These are phyloP conservation scores for Naja naja DNA, from an alignment of 2,113 vertebrate species.

Conservation along the genomic window DNA sequence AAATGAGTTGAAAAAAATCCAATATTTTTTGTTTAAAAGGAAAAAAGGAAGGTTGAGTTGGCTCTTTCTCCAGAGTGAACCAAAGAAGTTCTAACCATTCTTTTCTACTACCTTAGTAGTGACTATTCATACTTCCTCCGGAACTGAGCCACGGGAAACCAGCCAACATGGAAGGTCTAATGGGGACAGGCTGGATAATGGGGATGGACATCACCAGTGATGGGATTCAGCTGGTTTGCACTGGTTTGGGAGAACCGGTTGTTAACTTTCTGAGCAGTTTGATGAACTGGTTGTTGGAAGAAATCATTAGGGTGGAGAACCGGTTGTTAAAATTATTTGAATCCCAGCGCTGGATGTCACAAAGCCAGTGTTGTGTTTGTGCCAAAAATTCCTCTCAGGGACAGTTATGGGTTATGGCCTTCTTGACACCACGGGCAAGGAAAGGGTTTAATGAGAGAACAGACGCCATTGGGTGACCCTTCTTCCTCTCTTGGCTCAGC, in stretches of 20 bases:
- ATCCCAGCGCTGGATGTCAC: background rate
- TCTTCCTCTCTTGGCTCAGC: background rate
- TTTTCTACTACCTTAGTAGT: constrained; percentile 23
- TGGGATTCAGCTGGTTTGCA: too few relatives aligned
- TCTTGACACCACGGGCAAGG: background rate
- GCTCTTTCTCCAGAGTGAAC: constrained; percentile 44
- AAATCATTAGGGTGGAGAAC: too few relatives aligned
- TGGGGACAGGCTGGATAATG: constrained; percentile 26
- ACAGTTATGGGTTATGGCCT: background rate
- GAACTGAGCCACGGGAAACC: constrained; percentile 36
- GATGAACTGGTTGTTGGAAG: too few relatives aligned
- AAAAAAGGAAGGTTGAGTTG: constrained; percentile 29
- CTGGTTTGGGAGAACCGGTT: too few relatives aligned
- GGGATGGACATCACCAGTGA: constrained; percentile 6
- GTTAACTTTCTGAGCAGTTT: too few relatives aligned
- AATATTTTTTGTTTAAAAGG: constrained; percentile 1
- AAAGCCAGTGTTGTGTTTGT: background rate
- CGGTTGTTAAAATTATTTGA: too few relatives aligned
- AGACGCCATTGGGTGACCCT: constrained; percentile 16
- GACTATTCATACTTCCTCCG: constrained; percentile 45
- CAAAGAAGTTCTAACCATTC: constrained; percentile 40
- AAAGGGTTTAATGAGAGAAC: background rate
- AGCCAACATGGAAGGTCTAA: constrained; percentile 45
- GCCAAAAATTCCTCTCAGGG: background rate
- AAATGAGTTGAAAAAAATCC: constrained; percentile 29